A percentile compares a stretch with the other conserved stretches of the same genome.
Evolutionary conservation across 2,888 invertebrate species (phyloP).

Genomic region (Plagiodera versicolora): DNA sequence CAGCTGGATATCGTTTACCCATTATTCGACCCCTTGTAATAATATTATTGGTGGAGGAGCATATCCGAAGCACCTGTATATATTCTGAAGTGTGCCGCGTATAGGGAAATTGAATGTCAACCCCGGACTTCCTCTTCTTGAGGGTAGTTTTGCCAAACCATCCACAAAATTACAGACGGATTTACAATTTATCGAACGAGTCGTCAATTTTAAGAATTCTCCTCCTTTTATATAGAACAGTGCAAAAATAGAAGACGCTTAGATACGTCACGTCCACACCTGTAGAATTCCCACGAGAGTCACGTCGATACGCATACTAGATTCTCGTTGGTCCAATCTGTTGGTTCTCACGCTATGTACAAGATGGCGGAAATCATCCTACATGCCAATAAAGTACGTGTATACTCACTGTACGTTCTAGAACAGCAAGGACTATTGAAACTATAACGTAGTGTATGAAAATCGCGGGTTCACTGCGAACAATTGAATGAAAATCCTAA

Average conservation of each 20-base stretch:
- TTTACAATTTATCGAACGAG: too few species aligned
- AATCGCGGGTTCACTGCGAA: too few species aligned
- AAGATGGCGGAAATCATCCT: conserved; percentile 17
- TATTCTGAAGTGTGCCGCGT: neutral
- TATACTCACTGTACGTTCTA: too few species aligned
- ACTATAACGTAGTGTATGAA: too few species aligned
- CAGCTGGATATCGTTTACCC: conserved; percentile 28
- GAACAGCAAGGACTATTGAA: too few species aligned
- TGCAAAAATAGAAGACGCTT: neutral
- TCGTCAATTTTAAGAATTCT: too few species aligned
- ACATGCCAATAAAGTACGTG: too few species aligned
- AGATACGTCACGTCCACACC: conserved; percentile 8
- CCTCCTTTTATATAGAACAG: neutral
- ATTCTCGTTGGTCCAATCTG: conserved; percentile 20
- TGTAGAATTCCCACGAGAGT: conserved; percentile 17
- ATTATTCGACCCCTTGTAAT: conserved; percentile 24
- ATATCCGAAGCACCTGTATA: conserved; percentile 20
- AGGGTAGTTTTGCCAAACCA: neutral
- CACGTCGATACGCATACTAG: conserved; percentile 15
- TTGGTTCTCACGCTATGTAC: conserved; percentile 20
- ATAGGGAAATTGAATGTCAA: neutral
- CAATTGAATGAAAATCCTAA: too few species aligned
- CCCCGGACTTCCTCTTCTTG: conserved; percentile 7
- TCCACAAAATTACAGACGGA: too few species aligned
- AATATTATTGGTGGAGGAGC: conserved; percentile 21